Percentiles rank a stretch among this genome's conserved stretches.
phyloP scores from a whole-genome alignment of 2,113 vertebrate species.

The Rattus rattus region DNA sequence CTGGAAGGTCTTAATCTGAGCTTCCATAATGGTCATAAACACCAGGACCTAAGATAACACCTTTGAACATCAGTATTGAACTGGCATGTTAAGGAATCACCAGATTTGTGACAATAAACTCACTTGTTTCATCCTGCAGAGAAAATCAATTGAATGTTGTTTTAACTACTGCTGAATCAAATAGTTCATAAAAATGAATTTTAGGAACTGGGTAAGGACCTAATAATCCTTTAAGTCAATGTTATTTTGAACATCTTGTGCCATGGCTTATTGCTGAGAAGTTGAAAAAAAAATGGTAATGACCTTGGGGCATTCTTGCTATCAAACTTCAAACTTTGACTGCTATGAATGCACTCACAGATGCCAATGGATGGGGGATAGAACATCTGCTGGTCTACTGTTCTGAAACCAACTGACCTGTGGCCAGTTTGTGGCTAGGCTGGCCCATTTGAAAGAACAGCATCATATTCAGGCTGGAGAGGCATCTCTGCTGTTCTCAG shows the following conservation, averaged over 20 bases:
- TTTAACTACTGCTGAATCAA: constrained; percentile 39
- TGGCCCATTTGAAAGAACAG: constrained; percentile 46
- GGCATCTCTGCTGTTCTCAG: constrained; percentile 2
- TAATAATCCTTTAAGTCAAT: constrained; percentile 23
- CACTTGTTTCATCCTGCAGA: neutral
- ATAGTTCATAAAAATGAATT: neutral
- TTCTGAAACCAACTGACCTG: constrained; percentile 20
- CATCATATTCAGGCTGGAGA: constrained; percentile 10
- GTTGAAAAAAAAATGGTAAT: constrained; percentile 44
- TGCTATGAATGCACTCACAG: neutral
- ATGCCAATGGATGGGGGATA: neutral
- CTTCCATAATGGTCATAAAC: neutral
- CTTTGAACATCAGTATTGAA: constrained; percentile 12
- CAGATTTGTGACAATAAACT: constrained; percentile 6
- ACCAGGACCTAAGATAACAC: neutral
- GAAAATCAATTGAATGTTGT: constrained; percentile 50
- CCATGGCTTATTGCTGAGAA: constrained; percentile 47
- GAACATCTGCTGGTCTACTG: neutral
- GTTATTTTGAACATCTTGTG: neutral
- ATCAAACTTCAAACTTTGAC: constrained; percentile 50
- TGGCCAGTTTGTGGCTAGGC: neutral
- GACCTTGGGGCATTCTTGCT: neutral
- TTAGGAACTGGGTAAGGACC: neutral
- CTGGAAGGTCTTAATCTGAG: constrained; percentile 13
- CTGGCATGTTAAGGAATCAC: constrained; percentile 20